Percentiles rank a stretch among this genome's conserved stretches.
Evolutionary conservation across 2,113 vertebrate genomes (phyloP).

Genomic region (Sisor rabdophorus): DNA sequence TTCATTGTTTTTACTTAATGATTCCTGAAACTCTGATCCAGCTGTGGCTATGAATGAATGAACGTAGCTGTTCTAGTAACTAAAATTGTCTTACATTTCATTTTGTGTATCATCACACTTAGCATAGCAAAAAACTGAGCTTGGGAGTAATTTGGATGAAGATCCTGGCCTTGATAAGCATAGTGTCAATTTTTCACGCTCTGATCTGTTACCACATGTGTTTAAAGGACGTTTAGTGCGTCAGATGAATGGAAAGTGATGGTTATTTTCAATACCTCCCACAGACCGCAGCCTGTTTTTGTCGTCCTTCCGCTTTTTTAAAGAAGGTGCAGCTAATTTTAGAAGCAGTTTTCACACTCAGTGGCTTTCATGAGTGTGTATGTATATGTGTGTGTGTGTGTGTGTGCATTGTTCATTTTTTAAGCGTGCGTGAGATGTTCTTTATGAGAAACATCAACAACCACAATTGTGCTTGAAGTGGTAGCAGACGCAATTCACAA

Average conservation of each 20-base stretch:
- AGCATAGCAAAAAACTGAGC: background rate
- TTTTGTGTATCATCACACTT: too few species aligned
- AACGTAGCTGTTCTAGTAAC: background rate
- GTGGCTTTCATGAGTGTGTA: slow-evolving; percentile 15
- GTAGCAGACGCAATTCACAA: slow-evolving; percentile 57
- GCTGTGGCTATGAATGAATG: background rate
- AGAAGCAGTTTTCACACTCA: slow-evolving; percentile 53
- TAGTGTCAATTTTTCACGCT: background rate
- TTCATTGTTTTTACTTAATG: background rate
- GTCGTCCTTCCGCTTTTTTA: slow-evolving; percentile 67
- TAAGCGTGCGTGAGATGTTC: slow-evolving; percentile 67
- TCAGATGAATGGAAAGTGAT: slow-evolving; percentile 61
- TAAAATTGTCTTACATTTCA: background rate
- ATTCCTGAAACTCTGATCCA: background rate
- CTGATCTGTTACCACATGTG: background rate
- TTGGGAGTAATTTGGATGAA: background rate
- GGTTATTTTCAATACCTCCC: slow-evolving; percentile 66
- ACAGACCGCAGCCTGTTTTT: slow-evolving; percentile 61
- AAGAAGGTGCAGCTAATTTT: slow-evolving; percentile 66
- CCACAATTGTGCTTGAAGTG: slow-evolving; percentile 69
- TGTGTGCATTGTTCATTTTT: slow-evolving; percentile 48
- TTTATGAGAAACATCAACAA: slow-evolving; percentile 64
- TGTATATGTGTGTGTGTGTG: slow-evolving; percentile 8
- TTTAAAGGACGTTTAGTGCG: slow-evolving; percentile 7
- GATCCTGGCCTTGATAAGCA: background rate